These are phyloP conservation scores for Damaliscus lunatus DNA, from an alignment of 2,113 vertebrate genomes.

Conservation along the genomic window DNA sequence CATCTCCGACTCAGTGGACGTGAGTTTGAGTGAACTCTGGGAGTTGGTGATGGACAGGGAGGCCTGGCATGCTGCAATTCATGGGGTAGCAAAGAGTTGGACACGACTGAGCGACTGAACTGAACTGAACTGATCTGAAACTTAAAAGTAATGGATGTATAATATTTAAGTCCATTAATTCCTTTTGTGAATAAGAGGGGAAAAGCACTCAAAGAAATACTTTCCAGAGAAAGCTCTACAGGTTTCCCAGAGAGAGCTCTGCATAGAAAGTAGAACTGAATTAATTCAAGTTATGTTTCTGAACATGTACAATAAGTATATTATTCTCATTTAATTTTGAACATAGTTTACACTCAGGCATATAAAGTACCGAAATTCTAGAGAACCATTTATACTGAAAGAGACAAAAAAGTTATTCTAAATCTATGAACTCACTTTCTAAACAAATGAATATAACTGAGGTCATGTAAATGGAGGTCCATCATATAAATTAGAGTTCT, in stretches of 20 bases:
- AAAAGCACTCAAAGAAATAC: not conserved
- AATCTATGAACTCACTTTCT: not conserved
- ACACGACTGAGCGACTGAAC: no score
- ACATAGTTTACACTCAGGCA: not conserved
- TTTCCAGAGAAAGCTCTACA: not conserved
- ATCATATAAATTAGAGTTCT: not conserved
- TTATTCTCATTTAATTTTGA: not conserved
- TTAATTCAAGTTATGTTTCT: not conserved
- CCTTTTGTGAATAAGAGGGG: not conserved
- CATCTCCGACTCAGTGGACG: no score
- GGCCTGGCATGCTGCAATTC: no score
- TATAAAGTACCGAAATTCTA: not conserved
- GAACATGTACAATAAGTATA: not conserved
- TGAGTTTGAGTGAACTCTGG: no score
- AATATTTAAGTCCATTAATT: not conserved
- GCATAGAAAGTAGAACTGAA: not conserved
- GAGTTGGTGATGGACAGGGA: no score
- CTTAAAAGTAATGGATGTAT: conserved; percentile 4
- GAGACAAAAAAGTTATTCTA: not conserved
- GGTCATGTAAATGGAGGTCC: not conserved
- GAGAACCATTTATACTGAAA: not conserved
- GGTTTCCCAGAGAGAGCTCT: not conserved
- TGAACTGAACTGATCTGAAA: not conserved
- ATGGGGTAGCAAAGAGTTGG: no score
- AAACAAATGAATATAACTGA: not conserved